Conservation (phyloP, 1,140 invertebrate species). For the Drosophila serrata region DNA sequence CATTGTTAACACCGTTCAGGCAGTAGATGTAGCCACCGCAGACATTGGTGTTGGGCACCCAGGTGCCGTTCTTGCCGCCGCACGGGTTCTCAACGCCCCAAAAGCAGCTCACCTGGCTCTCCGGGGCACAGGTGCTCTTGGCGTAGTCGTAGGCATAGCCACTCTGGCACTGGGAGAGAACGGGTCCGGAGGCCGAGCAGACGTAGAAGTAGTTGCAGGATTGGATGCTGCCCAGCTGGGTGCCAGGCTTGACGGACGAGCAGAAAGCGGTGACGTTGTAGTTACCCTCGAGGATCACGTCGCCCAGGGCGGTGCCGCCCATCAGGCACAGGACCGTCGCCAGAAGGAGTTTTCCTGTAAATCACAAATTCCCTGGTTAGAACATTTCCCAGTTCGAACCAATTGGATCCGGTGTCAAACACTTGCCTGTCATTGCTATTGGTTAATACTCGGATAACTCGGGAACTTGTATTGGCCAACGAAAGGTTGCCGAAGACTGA, state of each 20-base stretch:
- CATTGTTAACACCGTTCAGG: neutral
- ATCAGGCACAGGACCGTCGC: slow-evolving; percentile 49
- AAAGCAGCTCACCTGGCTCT: slow-evolving; percentile 39
- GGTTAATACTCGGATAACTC: slow-evolving; percentile 9
- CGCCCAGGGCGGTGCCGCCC: slow-evolving; percentile 39
- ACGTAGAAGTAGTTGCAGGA: slow-evolving; percentile 60
- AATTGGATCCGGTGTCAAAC: neutral
- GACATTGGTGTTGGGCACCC: slow-evolving; percentile 32
- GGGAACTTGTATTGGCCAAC: slow-evolving; percentile 27
- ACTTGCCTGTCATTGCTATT: slow-evolving; percentile 56
- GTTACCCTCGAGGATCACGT: slow-evolving; percentile 46
- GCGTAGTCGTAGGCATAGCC: slow-evolving; percentile 51
- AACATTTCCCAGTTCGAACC: too few species aligned
- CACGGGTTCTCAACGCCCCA: slow-evolving; percentile 49
- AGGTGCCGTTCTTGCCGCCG: slow-evolving; percentile 4
- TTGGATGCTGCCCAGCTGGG: slow-evolving; percentile 44
- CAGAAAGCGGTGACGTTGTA: slow-evolving; percentile 68
- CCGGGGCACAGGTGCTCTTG: slow-evolving; percentile 24
- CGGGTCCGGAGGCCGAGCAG: slow-evolving; percentile 44
- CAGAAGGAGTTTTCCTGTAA: slow-evolving; percentile 49
- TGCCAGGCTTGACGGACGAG: slow-evolving; percentile 31
- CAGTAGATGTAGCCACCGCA: slow-evolving; percentile 49
- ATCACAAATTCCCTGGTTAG: neutral
- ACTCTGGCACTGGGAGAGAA: slow-evolving; percentile 7
- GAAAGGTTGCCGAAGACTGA: slow-evolving; percentile 43